phyloP scores from a whole-genome alignment of 2,888 invertebrate genomes.

The Tiphia femorata region DNA sequence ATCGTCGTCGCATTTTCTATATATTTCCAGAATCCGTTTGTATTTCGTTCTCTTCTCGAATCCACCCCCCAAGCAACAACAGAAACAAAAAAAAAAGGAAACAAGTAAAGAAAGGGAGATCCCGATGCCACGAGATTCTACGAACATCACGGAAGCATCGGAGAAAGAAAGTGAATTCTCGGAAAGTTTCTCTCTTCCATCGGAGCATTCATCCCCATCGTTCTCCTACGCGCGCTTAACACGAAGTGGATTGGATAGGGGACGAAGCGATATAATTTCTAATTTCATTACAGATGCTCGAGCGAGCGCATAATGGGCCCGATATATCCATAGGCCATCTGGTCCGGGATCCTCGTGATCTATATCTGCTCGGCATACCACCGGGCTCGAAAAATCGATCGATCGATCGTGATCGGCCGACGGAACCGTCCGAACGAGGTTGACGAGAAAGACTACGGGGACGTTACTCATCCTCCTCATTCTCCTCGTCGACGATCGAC shows the following conservation, averaged over 20 bases:
- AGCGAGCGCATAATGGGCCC: conserved; percentile 51
- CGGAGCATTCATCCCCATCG: too few relatives aligned
- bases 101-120: neutral
- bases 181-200: too few relatives aligned
- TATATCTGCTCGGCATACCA: conserved; percentile 27
- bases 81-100: neutral
- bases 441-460: conserved; percentile 5
- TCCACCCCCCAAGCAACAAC: neutral
- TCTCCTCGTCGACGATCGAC: too few relatives aligned
- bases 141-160: too few relatives aligned
- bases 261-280: too few relatives aligned
- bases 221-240: too few relatives aligned
- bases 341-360: conserved; percentile 56
- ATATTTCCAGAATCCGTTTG: too few relatives aligned
- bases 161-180: too few relatives aligned
- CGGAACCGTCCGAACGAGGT: conserved; percentile 27
- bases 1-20: neutral
- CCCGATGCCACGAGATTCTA: too few relatives aligned
- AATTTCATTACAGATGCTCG: conserved; percentile 58
- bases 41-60: neutral
- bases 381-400: conserved; percentile 54
- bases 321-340: conserved; percentile 62
- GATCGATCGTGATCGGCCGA: conserved; percentile 48
- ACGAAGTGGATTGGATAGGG: too few relatives aligned
- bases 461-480: too few relatives aligned